Evolutionary conservation across 2,113 vertebrate species (phyloP).

Genomic region (Pachypanchax playfairii): DNA sequence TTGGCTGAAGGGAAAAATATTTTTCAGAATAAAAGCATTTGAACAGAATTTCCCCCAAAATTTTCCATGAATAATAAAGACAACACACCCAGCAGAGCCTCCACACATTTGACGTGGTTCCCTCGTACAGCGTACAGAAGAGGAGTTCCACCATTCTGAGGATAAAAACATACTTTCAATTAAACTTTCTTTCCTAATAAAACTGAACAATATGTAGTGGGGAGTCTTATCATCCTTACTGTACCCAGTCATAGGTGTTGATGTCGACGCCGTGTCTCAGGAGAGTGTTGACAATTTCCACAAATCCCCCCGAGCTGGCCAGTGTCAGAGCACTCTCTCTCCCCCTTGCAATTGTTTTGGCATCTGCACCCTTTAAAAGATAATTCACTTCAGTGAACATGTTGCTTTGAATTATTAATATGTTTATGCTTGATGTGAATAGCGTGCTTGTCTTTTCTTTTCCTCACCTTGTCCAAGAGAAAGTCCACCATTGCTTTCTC

Average conservation of each 20-base stretch:
- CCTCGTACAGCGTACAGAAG: slow-evolving; percentile 94
- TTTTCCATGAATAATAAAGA: background rate
- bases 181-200: too few relatives aligned
- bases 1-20: slow-evolving; percentile 40
- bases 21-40: background rate
- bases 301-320: slow-evolving; percentile 93
- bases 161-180: slow-evolving; percentile 4
- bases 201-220: background rate
- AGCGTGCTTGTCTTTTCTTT: background rate
- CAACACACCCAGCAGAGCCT: slow-evolving; percentile 87
- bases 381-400: background rate
- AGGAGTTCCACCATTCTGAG: slow-evolving; percentile 93
- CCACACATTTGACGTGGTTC: slow-evolving; percentile 92
- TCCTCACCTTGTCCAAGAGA: slow-evolving; percentile 88
- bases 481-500: slow-evolving; percentile 91
- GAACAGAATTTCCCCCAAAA: background rate
- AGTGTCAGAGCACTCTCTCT: slow-evolving; percentile 91
- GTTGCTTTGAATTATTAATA: too few relatives aligned
- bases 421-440: background rate
- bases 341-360: slow-evolving; percentile 86
- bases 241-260: slow-evolving; percentile 95
- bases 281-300: slow-evolving; percentile 87
- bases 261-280: slow-evolving; percentile 88
- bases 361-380: slow-evolving; percentile 86
- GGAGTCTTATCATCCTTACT: background rate